phyloP scores from a whole-genome alignment of 2,113 vertebrate species.

The Geococcyx californianus region DNA sequence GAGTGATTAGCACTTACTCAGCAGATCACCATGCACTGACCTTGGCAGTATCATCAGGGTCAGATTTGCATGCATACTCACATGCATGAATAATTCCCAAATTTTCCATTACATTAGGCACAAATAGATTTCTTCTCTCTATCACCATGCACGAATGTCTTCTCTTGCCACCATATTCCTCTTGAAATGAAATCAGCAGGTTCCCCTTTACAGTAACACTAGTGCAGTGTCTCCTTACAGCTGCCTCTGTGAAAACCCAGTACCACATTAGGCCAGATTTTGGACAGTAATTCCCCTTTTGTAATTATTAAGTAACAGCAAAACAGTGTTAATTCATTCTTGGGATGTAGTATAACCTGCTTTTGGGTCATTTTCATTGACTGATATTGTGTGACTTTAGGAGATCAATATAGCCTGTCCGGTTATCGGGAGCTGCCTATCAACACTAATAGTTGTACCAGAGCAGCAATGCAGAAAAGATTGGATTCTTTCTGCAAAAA shows the following conservation, averaged over 20 bases:
- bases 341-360: background rate
- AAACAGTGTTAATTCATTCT: background rate
- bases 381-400: background rate
- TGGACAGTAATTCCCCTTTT: background rate
- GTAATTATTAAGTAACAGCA: background rate
- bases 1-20: conserved; percentile 44
- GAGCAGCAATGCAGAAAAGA: background rate
- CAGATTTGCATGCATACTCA: conserved; percentile 28
- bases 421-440: background rate
- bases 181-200: background rate
- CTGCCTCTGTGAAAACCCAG: background rate
- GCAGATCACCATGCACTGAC: conserved; percentile 26
- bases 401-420: background rate
- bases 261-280: background rate
- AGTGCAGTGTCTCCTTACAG: background rate
- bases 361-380: background rate
- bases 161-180: background rate
- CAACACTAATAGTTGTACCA: background rate
- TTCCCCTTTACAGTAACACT: background rate
- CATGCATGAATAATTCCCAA: conserved; percentile 15
- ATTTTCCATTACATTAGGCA: conserved; percentile 50
- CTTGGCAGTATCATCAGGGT: background rate
- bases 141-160: background rate
- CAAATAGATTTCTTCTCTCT: conserved; percentile 1
- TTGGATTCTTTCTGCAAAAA: background rate